Evolutionary conservation across 2,888 invertebrate species (phyloP), one percentile per base, ranked within the genome.

Genomic region (Ceraclea dissimilis): DNA sequence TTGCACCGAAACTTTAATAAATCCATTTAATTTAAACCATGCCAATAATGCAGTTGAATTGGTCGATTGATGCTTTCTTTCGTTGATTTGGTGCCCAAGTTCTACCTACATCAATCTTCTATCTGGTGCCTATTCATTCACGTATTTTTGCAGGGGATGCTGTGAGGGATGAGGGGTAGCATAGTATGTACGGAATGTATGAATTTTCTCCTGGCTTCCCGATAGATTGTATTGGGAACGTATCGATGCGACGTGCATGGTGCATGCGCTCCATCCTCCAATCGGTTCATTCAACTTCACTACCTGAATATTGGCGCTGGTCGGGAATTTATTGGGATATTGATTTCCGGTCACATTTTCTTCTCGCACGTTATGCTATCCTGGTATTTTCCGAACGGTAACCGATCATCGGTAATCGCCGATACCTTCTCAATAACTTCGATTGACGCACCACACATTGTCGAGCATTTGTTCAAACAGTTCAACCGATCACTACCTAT

Each of bases 321-420:
- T 56, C 51, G 66, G 65, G 66, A 71, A 74, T 76, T 52, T 72
- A 73, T 70, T 71, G 73, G 73, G 67, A 66, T 75, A 77, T 76
- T 70, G 77, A 77, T 78, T 76, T 74, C 75, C 74, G 72, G 71
- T 76, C 73, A 74, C 62, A 57, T 57, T 60, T 68, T 65, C 74
- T 73, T 68, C 74, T 71, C 63, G 51, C 49, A 58, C 64, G 63
- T 69, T 65, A 73, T 78, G 78, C 56, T 66, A 69, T 68, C 78
- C 74, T 77, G 68, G 77, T 76, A 69, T 68, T 76, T 78, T 76
- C 76, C 76, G 75, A 78, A 77, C 74, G 70, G 71, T 71, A 75
- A 75, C 74, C 75, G 74, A 76, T 75, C 78, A 77, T 78, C 76
- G 76, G 70, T 69, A 70, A 78, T 77, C 73, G 68, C 74, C 75